Evolutionary conservation across 2,113 vertebrate species (phyloP).

Genomic region (Eulacestoma nigropectus): DNA sequence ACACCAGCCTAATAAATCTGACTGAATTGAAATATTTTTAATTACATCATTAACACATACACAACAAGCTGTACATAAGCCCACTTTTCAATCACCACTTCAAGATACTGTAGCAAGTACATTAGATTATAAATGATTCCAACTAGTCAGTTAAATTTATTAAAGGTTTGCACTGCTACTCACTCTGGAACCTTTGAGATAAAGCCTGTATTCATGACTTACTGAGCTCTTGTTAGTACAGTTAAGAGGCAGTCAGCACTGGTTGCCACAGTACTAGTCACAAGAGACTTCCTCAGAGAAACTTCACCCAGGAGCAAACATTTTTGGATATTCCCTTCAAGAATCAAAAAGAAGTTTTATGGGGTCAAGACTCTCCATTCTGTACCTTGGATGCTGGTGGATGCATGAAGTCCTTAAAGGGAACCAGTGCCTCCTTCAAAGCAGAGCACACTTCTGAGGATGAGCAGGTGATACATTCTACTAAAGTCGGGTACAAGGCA

Average conservation of each 20-base stretch:
- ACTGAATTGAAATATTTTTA: constrained; percentile 75
- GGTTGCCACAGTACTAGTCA: constrained; percentile 69
- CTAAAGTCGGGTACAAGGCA: constrained; percentile 93
- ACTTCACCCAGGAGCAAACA: constrained; percentile 55
- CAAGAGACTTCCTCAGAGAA: constrained; percentile 65
- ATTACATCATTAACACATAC: constrained; percentile 86
- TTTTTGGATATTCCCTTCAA: constrained; percentile 62
- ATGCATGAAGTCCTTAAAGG: constrained; percentile 99
- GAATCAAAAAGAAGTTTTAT: constrained; percentile 19
- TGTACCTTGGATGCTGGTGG: constrained; percentile 93
- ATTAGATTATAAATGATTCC: constrained; percentile 69
- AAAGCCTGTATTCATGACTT: constrained; percentile 56
- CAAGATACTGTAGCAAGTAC: constrained; percentile 75
- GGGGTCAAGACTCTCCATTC: constrained; percentile 94
- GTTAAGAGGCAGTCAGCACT: constrained; percentile 65
- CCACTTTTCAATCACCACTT: constrained; percentile 80
- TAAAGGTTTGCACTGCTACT: constrained; percentile 65
- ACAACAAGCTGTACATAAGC: constrained; percentile 89
- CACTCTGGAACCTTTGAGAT: constrained; percentile 62
- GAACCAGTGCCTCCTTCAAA: constrained; percentile 93
- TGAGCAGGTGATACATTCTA: constrained; percentile 96
- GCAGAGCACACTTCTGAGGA: constrained; percentile 95
- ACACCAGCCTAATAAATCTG: constrained; percentile 80
- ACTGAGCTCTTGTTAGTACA: constrained; percentile 66
- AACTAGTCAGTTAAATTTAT: constrained; percentile 69